phyloP scores from a whole-genome alignment of 2,888 invertebrate species.

The Rhagium mordax region DNA sequence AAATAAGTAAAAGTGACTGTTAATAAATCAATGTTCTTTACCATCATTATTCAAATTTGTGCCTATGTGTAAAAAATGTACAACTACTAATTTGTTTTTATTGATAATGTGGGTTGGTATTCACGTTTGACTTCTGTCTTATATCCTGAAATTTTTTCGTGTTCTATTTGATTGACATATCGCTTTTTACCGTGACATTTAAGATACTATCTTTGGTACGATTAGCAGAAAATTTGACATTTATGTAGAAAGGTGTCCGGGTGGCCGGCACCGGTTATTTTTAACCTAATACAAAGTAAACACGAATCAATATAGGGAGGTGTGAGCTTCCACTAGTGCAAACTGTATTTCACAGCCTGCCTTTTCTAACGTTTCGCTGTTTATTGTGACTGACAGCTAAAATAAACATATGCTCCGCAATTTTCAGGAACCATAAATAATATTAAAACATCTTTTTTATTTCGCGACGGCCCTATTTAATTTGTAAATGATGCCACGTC shows the following conservation, averaged over 20 bases:
- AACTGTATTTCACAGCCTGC: background rate
- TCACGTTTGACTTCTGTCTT: background rate
- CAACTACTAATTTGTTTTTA: background rate
- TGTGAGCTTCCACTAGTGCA: constrained; percentile 10
- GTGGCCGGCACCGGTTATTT: constrained; percentile 40
- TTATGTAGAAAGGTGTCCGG: constrained; percentile 42
- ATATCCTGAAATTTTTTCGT: background rate
- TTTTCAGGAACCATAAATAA: constrained; percentile 4
- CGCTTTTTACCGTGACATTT: constrained; percentile 19
- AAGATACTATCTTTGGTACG: constrained; percentile 26
- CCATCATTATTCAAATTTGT: background rate
- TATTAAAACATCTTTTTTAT: constrained; percentile 21
- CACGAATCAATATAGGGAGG: constrained; percentile 37
- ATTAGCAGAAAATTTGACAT: constrained; percentile 41
- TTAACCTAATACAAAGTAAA: constrained; percentile 37
- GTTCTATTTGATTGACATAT: constrained; percentile 14
- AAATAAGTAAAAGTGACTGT: background rate
- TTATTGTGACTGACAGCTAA: constrained; percentile 8
- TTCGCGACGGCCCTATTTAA: constrained; percentile 16
- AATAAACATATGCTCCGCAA: background rate
- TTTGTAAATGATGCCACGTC: constrained; percentile 21
- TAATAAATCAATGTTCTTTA: background rate
- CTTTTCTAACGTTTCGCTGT: background rate
- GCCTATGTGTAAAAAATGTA: background rate
- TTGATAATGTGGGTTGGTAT: background rate